Base-by-base conservation (phyloP, 2,113 vertebrate genomes). In the Istiophorus platypterus region DNA sequence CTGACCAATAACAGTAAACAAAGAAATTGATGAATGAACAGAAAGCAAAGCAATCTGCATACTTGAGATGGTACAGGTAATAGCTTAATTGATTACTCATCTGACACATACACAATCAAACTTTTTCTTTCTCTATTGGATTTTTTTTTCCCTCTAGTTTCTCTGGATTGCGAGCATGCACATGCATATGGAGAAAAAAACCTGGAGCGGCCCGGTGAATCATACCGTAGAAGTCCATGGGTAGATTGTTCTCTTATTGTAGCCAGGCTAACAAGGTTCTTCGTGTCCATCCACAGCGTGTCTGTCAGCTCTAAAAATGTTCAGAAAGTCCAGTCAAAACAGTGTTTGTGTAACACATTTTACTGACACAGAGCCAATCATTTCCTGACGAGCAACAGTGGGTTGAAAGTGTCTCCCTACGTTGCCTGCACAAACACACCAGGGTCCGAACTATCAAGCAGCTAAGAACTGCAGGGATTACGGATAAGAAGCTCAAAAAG, bases 331-430 rank as follows among this genome's bases (percentile, higher is more conserved):
- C 34, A 39, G 49, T 37, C 59, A 13, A 49, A 62, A 59, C 20
- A 24, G 22, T 45, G 31, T 61, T 67, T 52, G 42, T 59, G 51
- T 13, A 42, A 57, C 61, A 59, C 22, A 29, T 80, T 72, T 49
- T 45, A 17, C 42, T 29, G 47, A 37, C 29, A 39, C n/a, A 45
- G 22, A 73, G 68, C 37, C 13, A 45, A 73, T 52, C 39, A 41
- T 47, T 12, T 72, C 14, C 61, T 31, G 72, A 85, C 66, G 54
- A 62, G 26, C 66, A 72, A 63, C 78, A 77, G 49, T 62, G 13
- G 31, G 37, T 72, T 29, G 42, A 66, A 62, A 9, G 11, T 56
- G 66, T 72, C 51, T 65, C 39, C 29, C 58, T 26, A 24, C 37
- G 26, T 67, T 56, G 29, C 39, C 57, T 24, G 59, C 22, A 22